Base-by-base conservation (phyloP, 2,888 invertebrate genomes). In the Sisyra nigra region DNA sequence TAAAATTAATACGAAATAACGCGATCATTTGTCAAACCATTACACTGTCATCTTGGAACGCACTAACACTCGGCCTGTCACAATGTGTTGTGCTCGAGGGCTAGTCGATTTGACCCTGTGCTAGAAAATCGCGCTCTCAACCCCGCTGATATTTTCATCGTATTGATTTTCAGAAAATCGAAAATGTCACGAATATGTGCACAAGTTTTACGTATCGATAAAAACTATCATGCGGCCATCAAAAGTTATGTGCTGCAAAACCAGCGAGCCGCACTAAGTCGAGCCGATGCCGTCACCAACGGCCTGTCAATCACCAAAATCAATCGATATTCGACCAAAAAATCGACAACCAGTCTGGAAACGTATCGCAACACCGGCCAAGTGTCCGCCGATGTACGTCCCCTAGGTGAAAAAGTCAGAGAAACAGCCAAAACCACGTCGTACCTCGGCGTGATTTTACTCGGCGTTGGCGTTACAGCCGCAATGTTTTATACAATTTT, bases 361-460 rank as follows among this genome's bases (percentile, higher is more conserved):
- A n/a, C 37, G 5, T 37, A 43, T 13, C 17, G 29, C 11, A 37
- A 18, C 5, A 18, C 15, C n/a, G 17, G 15, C 29, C 37, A 43
- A 43, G n/a, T 43, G 7, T 29, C 43, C 5, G 56, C 57, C 29
- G 57, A 80, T 59, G 79, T 80, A 2, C 69, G 74, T 45, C 78
- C 78, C 6, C 53, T 80, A 8, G 76, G 77, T 10, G 78, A 80
- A 54, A 80, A 77, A 71, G 85, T 89, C 2, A 91, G 88, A 60
- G 88, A 92, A 65, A 85, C 85, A 11, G 85, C 89, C 2, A 89
- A 91, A 64, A 91, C 91, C 49, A 81, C 75, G 2, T 82, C 83
- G 7, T 93, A 93, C 56, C 71, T 83, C 51, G 80, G 80, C 10
- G 75, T 94, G 2, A 85, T 93, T 50, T 54, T 91, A 40, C 65